Evolutionary conservation across 1,140 invertebrate species (phyloP), one percentile per base, ranked within the genome.

Genomic region (Platyscapa corneri): DNA sequence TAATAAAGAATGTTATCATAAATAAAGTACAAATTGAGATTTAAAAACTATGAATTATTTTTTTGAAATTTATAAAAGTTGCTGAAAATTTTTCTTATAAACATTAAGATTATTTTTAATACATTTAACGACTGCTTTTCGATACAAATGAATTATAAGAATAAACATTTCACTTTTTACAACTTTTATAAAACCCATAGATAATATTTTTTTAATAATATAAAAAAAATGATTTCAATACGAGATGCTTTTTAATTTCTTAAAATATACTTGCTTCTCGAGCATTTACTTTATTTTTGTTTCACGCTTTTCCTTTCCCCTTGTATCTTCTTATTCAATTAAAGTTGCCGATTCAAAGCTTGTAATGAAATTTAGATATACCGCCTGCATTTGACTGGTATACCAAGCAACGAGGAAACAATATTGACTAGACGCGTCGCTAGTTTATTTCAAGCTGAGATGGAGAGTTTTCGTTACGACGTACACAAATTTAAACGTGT

Each of bases 321-420:
- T 53, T 53, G 16, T 56, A 7, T 64, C 56, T 78, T 64, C 76
- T 85, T 81, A 86, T 82, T 86, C 82, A 86, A 86, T 86, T 86
- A 82, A 86, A 86, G 49, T 82, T 80, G 78, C 42, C 70, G 77
- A 86, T 86, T 86, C 79, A 49, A 56, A 10, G 65, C 79, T 42
- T 14, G 32, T 82, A 86, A 82, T 82, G 84, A 82, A 72, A 86
- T 79, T 81, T 82, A 81, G 84, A 86, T 60, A 86, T 77, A 49
- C 49, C 67, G 65, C 46, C 70, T 20, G 42, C 65, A 81, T 79
- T 56, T 32, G 64, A 65, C 32, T 39, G 74, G 27, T 39, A 23
- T 18, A 23, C 2, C n/a, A 34, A 46, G 64, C 37, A 67, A 81
- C 12, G 64, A 46, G 79, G 23, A 70, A 81, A 81, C 79, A 81